Base-by-base conservation (phyloP, 1,140 invertebrate genomes). In the Ostrea edulis region DNA sequence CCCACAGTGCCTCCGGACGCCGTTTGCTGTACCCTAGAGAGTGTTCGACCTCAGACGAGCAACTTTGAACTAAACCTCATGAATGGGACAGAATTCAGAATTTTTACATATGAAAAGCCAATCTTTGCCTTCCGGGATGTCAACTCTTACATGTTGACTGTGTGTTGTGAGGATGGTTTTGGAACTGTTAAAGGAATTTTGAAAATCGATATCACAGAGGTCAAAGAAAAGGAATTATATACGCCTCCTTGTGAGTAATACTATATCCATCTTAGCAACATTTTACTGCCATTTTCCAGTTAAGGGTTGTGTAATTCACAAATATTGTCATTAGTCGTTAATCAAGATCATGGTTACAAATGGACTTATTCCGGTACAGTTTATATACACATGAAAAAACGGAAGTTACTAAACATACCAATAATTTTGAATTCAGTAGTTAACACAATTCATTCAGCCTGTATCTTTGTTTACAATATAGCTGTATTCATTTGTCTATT, bases 141-240 rank as follows among this genome's bases (percentile, higher is more conserved):
- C 54, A 85, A 85, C 29, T 85, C 83, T 8, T 85, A 85, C 83
- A 17, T 58, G 54, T 35, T 85, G 22, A 25, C 22, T 62, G 55
- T 85, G 53, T 85, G 83, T 62, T 85, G 83, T 85, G 83, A 85
- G 54, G 83, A 85, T 29, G 83, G 55, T 35, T 55, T 35, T 85
- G 83, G 83, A 55, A 62, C 83, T 0, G 54, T 44, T n/a, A 55
- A 62, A 11, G 54, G 54, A 5, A 29, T 58, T 8, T 35, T 85
- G 14, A 55, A 62, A 55, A 55, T 85, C 62, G 83, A 62, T 54
- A 44, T 85, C 55, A 85, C 44, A 29, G 53, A 85, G 54, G 54
- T 55, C 9, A 55, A 29, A 62, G 54, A 14, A 25, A 35, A 58
- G 29, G 54, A 65, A 35, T 35, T 17, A 9, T 85, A 85, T 25